Conservation (phyloP, 2,888 invertebrate genomes). For the Erpobdella octoculata region DNA sequence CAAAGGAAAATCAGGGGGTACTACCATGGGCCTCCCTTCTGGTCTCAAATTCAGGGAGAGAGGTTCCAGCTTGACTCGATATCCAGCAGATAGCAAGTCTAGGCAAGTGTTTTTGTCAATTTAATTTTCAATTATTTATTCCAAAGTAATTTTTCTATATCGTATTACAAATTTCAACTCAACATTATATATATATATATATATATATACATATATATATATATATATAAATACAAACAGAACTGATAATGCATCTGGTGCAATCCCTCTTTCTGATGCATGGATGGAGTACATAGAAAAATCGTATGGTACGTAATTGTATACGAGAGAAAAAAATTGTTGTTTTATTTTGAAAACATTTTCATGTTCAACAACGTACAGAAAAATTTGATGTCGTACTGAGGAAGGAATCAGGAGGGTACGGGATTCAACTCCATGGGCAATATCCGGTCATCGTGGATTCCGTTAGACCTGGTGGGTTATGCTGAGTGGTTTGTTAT, state of each 20-base stretch:
- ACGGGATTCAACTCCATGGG: slow-evolving; percentile 16
- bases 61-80: neutral
- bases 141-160: no score
- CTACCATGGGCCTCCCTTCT: neutral
- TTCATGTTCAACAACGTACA: no score
- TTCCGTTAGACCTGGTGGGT: slow-evolving; percentile 23
- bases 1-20: neutral
- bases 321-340: no score
- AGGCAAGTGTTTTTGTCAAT: no score
- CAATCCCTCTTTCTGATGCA: neutral
- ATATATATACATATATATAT: no score
- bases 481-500: neutral
- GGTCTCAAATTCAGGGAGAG: slow-evolving; percentile 3
- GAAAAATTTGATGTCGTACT: slow-evolving; percentile 22
- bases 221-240: no score
- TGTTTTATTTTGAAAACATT: no score
- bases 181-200: no score
- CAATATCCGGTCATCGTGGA: slow-evolving; percentile 16
- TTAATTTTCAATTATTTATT: no score
- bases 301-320: neutral
- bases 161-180: no score
- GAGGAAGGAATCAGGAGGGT: slow-evolving; percentile 21
- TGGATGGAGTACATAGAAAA: neutral
- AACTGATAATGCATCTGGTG: neutral
- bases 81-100: neutral